Base-by-base conservation (phyloP, 2,797 vertebrate species). In the Chromobotia macracanthus region DNA sequence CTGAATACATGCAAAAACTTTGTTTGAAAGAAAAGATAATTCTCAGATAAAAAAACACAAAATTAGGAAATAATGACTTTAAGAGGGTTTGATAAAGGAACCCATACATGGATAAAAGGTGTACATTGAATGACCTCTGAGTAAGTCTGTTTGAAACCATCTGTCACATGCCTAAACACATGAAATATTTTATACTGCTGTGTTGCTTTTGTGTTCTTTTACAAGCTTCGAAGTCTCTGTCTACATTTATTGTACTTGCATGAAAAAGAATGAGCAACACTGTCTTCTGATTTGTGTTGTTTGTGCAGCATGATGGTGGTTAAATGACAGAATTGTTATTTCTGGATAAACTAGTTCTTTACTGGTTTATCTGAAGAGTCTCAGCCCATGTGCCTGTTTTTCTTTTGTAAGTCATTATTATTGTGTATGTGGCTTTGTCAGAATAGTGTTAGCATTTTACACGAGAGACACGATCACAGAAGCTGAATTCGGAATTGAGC, bases 381-480 rank as follows among this genome's bases (percentile, higher is more conserved):
- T 53, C 56, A 2, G 53, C 12, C 41, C 19, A 23, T 18, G 23
- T 11, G 55, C 19, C 61, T 63, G 46, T 78, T 51, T 71, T 28
- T 65, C 65, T 53, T 72, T 72, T 72, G 68, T 63, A 18, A 63
- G 63, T 9, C 21, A 6, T 64, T 31, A 63, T 78, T 53, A 55
- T 44, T 28, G 21, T 64, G 46, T 51, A 28, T 51, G 35, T n/a
- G n/a, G n/a, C 19, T 58, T 64, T 11, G 4, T 79, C 68, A 79
- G 55, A 72, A 55, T 61, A 10, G 71, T 18, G 67, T 71, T 63
- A 44, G 56, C 0, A 6, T 53, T 61, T 23, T 63, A 28, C 31
- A 70, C 41, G 13, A 60, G 55, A 75, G 74, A 69, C 53, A 53
- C 58, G 28, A 83, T 81, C 64, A 56, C 51, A 28, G 75, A 70